Percentiles rank a stretch among this genome's conserved stretches.
Conservation (phyloP, 2,797 vertebrate species). For the Leucoraja ocellata region DNA sequence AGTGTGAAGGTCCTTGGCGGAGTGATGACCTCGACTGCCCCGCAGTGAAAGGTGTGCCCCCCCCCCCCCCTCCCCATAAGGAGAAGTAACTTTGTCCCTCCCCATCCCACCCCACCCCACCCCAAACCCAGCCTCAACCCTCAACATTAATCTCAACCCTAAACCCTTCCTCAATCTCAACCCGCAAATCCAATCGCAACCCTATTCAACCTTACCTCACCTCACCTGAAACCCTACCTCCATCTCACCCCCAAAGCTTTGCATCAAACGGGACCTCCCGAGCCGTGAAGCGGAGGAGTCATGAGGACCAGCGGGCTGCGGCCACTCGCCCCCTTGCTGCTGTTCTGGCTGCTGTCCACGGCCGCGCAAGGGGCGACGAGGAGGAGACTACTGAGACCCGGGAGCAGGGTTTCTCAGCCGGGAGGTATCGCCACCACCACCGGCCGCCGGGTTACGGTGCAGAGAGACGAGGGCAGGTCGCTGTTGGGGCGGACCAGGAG, state of each 20-base stretch:
- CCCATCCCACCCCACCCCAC: no score
- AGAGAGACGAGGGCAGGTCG: conserved; percentile 41
- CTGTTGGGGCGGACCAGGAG: conserved; percentile 42
- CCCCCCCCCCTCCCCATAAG: no score
- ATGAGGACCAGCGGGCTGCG: neutral
- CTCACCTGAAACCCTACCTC: no score
- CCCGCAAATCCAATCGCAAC: no score
- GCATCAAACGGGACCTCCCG: no score
- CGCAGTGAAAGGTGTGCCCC: neutral
- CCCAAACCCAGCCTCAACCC: no score
- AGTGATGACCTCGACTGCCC: neutral
- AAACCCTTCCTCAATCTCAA: no score
- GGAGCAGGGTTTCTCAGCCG: conserved; percentile 46
- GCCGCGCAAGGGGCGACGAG: conserved; percentile 5
- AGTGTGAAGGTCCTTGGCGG: neutral
- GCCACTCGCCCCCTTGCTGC: neutral
- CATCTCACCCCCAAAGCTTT: no score
- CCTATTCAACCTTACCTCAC: no score
- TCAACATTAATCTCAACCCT: no score
- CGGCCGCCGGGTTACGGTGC: conserved; percentile 43
- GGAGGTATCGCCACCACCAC: conserved; percentile 47
- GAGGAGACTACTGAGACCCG: neutral
- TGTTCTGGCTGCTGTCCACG: conserved; percentile 38
- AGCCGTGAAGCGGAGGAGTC: neutral
- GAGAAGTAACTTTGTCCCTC: no score